Base-by-base conservation (phyloP, 2,797 vertebrate genomes). In the Triplophysa bombifrons region DNA sequence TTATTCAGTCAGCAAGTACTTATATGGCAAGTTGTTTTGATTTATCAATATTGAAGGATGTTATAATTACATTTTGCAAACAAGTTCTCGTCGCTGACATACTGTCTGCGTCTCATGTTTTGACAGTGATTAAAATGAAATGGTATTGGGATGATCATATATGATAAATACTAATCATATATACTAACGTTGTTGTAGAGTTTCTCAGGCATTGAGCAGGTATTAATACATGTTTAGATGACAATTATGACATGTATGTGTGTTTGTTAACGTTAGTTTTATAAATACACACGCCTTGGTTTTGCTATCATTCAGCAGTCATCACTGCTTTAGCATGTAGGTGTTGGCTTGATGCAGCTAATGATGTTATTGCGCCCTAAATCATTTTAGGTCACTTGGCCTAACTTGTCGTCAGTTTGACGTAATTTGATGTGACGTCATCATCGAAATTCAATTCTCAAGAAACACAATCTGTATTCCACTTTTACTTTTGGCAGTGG, bases 341-440 rank as follows among this genome's bases (percentile, higher is more conserved):
- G 74, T 14, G 63, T 58, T 69, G 41, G 11, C 55, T 60, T 50
- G 3, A 9, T 70, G 55, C 20, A 22, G 6, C 9, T 38, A 61
- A 51, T 61, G 13, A 48, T 78, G 27, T 38, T 64, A 27, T 44
- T 19, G 34, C 8, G 58, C 19, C 58, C 14, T 61, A n/a, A 38
- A 41, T 44, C 0, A 25, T 63, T 63, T 63, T 16, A 17, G 53
- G 53, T 44, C 53, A 17, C 56, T 53, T 71, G 20, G 46, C 48
- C 58, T 55, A 55, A 63, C 66, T 70, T 78, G 67, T 48, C 53
- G 46, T 38, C 22, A 19, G 14, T 63, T 68, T 71, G 76, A 78
- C 76, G 76, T 78, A 44, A 78, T 78, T 19, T 44, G 4, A 14
- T 25, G 56, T 78, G 76, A 78, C 67, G 76, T 77, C 41, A 48